These are phyloP conservation scores for Apamea epomidion DNA, from an alignment of 2,888 invertebrate species.

Conservation along the genomic window DNA sequence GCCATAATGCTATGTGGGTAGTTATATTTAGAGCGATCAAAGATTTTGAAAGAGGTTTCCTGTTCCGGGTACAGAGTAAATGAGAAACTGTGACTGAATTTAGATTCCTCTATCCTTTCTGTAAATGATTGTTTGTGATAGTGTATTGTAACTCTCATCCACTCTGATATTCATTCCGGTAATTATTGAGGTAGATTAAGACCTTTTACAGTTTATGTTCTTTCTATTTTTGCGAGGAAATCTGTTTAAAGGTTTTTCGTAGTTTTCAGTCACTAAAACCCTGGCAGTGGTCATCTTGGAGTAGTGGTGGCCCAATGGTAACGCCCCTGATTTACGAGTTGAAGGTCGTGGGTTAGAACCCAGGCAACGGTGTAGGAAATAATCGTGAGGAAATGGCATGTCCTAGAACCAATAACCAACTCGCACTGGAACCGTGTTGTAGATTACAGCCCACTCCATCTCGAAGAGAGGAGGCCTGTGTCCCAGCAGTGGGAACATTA, in stretches of 20 bases:
- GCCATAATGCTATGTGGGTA: constrained; percentile 32
- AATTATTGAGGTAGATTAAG: background rate
- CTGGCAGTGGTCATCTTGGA: background rate
- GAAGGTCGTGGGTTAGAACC: too few species aligned
- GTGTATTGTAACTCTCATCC: background rate
- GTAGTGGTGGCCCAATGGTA: too few species aligned
- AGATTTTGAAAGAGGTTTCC: constrained; percentile 42
- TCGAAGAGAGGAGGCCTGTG: too few species aligned
- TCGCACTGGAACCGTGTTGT: too few species aligned
- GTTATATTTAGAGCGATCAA: constrained; percentile 47
- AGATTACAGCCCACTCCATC: too few species aligned
- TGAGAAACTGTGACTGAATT: constrained; percentile 15
- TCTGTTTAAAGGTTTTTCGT: background rate
- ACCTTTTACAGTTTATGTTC: too few species aligned
- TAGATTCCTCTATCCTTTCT: constrained; percentile 2
- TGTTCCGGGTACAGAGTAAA: constrained; percentile 33
- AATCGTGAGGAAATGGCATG: too few species aligned
- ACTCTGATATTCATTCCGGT: background rate
- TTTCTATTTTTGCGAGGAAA: background rate
- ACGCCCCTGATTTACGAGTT: too few species aligned
- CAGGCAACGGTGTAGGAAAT: too few species aligned
- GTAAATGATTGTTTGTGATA: constrained; percentile 1
- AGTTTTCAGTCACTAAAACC: background rate
- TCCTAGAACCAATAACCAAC: too few species aligned
- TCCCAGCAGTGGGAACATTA: too few species aligned